phyloP scores from a whole-genome alignment of 2,797 vertebrate species.

The Cebuella pygmaea region DNA sequence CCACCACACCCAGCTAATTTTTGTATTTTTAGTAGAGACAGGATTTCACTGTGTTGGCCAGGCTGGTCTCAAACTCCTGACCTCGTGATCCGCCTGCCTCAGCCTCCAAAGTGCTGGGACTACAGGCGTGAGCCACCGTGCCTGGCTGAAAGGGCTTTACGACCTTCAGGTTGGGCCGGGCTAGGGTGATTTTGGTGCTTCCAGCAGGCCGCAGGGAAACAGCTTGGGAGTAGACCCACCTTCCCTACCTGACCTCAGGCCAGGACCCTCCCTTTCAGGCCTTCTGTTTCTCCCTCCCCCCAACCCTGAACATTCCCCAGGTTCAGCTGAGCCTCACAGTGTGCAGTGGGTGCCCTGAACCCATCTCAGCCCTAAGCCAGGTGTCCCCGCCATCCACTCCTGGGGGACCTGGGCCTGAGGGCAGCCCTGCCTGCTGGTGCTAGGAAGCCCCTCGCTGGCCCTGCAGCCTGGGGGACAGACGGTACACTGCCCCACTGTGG shows the following conservation, averaged over 20 bases:
- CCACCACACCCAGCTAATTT: no score
- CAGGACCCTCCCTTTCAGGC: background rate
- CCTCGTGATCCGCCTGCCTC: no score
- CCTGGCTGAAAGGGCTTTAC: background rate
- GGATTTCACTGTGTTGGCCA: no score
- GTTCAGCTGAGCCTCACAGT: background rate
- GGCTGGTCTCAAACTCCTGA: no score
- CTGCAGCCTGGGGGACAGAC: slow-evolving; percentile 54
- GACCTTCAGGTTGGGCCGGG: background rate
- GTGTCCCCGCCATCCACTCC: background rate
- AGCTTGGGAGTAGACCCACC: background rate
- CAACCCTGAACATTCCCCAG: background rate
- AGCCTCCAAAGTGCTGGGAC: no score
- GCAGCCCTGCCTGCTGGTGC: background rate
- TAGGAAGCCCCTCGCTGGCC: background rate
- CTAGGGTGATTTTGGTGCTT: background rate
- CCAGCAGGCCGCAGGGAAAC: background rate
- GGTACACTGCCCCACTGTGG: background rate
- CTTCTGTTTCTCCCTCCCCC: fast-evolving
- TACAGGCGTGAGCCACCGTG: no score
- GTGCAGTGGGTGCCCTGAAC: background rate
- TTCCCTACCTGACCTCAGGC: background rate
- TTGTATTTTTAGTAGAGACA: no score
- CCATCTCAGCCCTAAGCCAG: background rate
- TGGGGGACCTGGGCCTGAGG: background rate